These are phyloP conservation scores for Mythimna vitellina DNA, from an alignment of 2,888 invertebrate species.

Conservation along the genomic window DNA sequence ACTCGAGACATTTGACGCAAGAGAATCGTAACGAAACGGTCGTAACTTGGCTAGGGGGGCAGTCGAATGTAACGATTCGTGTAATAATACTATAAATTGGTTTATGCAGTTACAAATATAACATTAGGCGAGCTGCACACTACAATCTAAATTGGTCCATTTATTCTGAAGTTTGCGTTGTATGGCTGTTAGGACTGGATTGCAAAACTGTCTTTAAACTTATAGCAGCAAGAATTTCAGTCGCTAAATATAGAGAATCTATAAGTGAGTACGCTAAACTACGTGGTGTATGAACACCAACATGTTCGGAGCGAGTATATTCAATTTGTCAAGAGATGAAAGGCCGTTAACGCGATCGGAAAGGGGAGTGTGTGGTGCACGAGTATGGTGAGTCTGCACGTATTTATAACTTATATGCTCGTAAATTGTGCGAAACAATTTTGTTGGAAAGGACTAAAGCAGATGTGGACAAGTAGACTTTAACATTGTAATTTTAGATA, in stretches of 20 bases:
- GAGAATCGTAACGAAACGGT: too few species aligned
- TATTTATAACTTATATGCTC: conserved; percentile 20
- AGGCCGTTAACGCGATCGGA: conserved; percentile 52
- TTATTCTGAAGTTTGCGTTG: too few species aligned
- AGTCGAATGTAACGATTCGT: too few species aligned
- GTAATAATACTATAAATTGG: too few species aligned
- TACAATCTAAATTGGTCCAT: too few species aligned
- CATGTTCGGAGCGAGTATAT: conserved; percentile 41
- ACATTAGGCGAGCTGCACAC: too few species aligned
- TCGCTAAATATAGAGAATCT: neutral
- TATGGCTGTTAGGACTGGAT: neutral
- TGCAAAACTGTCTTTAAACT: neutral
- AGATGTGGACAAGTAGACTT: too few species aligned
- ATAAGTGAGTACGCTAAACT: neutral
- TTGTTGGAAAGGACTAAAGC: too few species aligned
- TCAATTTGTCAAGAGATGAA: conserved; percentile 60
- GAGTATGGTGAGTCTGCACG: conserved; percentile 21
- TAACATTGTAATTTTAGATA: too few species aligned
- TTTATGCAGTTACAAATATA: too few species aligned
- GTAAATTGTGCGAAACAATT: neutral
- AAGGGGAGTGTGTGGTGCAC: conserved; percentile 27
- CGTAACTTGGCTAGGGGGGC: too few species aligned
- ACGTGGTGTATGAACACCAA: neutral
- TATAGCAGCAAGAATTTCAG: neutral
- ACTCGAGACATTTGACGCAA: too few species aligned